Percentiles rank a stretch among this genome's conserved stretches.
Evolutionary conservation across 1,140 invertebrate species (phyloP).

Genomic region (Lycorma delicatula): DNA sequence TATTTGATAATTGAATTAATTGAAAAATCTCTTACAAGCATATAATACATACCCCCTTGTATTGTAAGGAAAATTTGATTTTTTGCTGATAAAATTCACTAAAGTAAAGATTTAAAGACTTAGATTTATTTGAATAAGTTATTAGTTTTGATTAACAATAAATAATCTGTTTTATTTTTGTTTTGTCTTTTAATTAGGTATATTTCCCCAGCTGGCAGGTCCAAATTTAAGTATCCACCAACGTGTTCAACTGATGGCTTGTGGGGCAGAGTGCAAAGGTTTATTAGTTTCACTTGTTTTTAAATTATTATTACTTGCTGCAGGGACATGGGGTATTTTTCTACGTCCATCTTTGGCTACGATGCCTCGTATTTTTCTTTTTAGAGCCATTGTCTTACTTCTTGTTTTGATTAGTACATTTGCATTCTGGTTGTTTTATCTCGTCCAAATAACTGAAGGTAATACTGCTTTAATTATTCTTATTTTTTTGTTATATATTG

Average conservation of each 20-base stretch:
- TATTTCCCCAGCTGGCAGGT: too few species aligned
- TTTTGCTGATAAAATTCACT: too few species aligned
- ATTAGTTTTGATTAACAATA: too few species aligned
- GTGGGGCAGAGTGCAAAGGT: conserved; percentile 81
- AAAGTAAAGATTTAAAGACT: too few species aligned
- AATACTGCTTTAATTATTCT: conserved; percentile 6
- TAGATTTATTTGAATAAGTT: too few species aligned
- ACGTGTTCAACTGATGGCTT: conserved; percentile 51
- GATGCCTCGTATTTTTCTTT: conserved; percentile 89
- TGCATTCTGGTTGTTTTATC: conserved; percentile 96
- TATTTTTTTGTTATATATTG: conserved; percentile 14
- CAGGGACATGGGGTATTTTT: conserved; percentile 88
- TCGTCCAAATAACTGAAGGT: conserved; percentile 57
- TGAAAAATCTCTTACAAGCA: too few species aligned
- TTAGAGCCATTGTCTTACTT: conserved; percentile 76
- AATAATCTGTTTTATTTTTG: too few species aligned
- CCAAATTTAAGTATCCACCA: too few species aligned
- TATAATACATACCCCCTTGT: too few species aligned
- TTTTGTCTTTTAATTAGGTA: too few species aligned
- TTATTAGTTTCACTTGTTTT: conserved; percentile 84
- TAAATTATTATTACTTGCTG: conserved; percentile 81
- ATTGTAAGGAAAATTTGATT: too few species aligned
- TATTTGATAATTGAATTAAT: too few species aligned
- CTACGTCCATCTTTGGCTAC: conserved; percentile 65
- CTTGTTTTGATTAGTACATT: conserved; percentile 89